Conservation (phyloP, 2,888 invertebrate species). For the Dicyrtoma fusca region DNA sequence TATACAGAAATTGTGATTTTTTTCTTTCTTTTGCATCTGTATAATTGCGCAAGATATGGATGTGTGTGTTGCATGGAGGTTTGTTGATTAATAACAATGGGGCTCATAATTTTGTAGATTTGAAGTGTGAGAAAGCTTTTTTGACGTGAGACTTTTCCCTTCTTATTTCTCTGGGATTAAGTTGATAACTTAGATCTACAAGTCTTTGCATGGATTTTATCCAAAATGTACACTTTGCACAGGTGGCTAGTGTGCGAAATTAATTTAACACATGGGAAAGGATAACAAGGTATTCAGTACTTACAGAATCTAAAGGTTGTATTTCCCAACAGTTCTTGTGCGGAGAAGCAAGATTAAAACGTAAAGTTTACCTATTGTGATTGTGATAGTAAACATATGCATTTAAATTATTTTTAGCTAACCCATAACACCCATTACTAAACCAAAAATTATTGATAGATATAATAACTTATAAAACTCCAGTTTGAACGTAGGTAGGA, state of each 20-base stretch:
- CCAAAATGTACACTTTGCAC: too few relatives aligned
- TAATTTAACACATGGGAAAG: background rate
- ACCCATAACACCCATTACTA: background rate
- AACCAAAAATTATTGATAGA: background rate
- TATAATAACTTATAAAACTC: too few relatives aligned
- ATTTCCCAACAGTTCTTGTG: too few relatives aligned
- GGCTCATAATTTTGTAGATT: slow-evolving; percentile 5
- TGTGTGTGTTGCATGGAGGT: background rate
- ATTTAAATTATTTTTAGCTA: too few relatives aligned
- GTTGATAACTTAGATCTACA: too few relatives aligned
- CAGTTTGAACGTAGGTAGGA: too few relatives aligned
- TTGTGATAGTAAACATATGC: too few relatives aligned
- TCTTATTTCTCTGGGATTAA: background rate
- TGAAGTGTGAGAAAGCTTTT: slow-evolving; percentile 14
- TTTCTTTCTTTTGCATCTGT: background rate
- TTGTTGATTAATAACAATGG: slow-evolving; percentile 10
- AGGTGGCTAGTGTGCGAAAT: background rate
- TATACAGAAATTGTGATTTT: background rate
- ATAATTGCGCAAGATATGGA: slow-evolving; percentile 13
- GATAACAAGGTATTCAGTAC: background rate
- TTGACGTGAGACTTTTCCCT: slow-evolving; percentile 5
- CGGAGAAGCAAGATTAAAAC: too few relatives aligned
- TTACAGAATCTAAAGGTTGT: too few relatives aligned
- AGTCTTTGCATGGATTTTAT: too few relatives aligned
- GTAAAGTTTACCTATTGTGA: too few relatives aligned